A percentile compares a stretch with the other conserved stretches of the same genome.
Evolutionary conservation across 2,888 invertebrate species (phyloP).

Genomic region (Enoplolaimus lenunculus): DNA sequence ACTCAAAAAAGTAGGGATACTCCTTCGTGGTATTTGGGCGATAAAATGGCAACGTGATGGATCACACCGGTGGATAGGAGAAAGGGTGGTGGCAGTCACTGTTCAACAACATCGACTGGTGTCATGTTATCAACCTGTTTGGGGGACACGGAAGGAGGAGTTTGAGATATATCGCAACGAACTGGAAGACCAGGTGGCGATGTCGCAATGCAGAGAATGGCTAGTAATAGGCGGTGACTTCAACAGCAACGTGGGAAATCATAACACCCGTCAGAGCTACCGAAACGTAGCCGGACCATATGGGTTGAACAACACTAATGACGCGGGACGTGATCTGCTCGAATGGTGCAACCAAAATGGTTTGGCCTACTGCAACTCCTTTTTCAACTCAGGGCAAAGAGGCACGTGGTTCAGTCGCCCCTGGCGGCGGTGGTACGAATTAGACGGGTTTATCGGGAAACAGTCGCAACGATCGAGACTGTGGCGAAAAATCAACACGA

Average conservation of each 20-base stretch:
- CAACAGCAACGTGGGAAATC: background rate
- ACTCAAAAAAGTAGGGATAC: background rate
- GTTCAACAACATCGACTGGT: background rate
- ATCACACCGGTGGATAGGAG: background rate
- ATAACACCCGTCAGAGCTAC: background rate
- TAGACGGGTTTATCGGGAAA: background rate
- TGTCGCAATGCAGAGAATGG: background rate
- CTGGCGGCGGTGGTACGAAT: background rate
- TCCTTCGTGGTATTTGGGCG: background rate
- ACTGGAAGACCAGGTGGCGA: constrained; percentile 1
- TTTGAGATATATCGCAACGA: background rate
- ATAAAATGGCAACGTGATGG: background rate
- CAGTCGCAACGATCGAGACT: background rate
- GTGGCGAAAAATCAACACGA: background rate
- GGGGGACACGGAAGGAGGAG: background rate
- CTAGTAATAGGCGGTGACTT: constrained; percentile 1
- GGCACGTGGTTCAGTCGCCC: background rate
- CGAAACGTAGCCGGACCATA: background rate
- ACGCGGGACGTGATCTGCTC: background rate
- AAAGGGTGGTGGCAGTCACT: background rate
- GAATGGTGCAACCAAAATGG: constrained; percentile 8
- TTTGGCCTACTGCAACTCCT: background rate
- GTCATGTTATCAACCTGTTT: background rate
- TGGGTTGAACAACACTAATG: background rate
- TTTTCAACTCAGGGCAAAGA: background rate